Evolutionary conservation across 2,797 vertebrate genomes (phyloP).

Genomic region (Fratercula arctica): DNA sequence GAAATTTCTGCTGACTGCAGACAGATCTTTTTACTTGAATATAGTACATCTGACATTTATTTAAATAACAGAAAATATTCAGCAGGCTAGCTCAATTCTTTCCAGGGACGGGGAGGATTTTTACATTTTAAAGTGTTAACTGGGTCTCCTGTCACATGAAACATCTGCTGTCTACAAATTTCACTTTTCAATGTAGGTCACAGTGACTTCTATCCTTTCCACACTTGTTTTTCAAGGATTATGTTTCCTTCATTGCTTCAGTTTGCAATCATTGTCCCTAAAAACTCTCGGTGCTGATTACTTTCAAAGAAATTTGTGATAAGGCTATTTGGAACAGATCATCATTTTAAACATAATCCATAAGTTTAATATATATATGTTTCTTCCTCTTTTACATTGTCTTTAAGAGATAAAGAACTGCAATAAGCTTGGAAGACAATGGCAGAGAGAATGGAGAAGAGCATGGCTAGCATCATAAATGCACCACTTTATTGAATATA

Average conservation of each 20-base stretch:
- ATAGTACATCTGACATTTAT: not conserved
- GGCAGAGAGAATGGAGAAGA: not conserved
- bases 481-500: not conserved
- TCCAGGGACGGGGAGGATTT: not conserved
- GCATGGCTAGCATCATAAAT: not conserved
- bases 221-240: not conserved
- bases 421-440: not conserved
- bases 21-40: not conserved
- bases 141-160: not conserved
- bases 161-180: not conserved
- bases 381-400: not conserved
- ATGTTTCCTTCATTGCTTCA: not conserved
- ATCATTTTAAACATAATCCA: not conserved
- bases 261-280: not conserved
- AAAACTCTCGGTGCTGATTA: not conserved
- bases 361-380: not conserved
- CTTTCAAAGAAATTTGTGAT: not conserved
- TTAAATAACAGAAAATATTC: not conserved
- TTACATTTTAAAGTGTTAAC: not conserved
- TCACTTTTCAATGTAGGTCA: not conserved
- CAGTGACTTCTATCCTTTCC: not conserved
- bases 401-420: not conserved
- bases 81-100: not conserved
- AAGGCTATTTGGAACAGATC: not conserved
- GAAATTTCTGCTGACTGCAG: constrained; percentile 9